phyloP scores from a whole-genome alignment of 2,797 vertebrate genomes.

The Malurus splendens region DNA sequence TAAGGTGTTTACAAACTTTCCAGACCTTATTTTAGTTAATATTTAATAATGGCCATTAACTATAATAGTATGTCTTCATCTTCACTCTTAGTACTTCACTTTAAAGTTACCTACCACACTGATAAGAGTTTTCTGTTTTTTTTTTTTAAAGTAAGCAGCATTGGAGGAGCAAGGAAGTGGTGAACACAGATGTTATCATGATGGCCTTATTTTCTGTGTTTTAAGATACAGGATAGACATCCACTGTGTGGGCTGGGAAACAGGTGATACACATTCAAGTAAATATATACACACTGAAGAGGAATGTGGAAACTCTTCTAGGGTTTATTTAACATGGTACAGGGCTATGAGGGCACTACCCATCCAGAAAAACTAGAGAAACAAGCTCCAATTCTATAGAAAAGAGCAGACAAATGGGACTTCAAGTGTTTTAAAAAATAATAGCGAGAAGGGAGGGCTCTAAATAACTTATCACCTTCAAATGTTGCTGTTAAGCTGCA shows the following conservation, averaged over 20 bases:
- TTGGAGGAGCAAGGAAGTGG: neutral
- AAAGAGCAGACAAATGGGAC: neutral
- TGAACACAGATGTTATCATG: neutral
- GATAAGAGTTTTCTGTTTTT: neutral
- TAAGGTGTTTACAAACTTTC: neutral
- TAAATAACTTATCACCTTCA: neutral
- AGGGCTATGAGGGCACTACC: neutral
- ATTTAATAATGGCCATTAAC: neutral
- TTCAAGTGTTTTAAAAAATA: neutral
- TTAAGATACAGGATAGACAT: neutral
- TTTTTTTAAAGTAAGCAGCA: neutral
- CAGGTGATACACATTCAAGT: neutral
- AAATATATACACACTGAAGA: constrained; percentile 6
- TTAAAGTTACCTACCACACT: neutral
- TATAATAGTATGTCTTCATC: neutral
- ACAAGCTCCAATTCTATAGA: constrained; percentile 1
- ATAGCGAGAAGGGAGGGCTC: neutral
- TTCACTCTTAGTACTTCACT: neutral
- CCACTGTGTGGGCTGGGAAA: neutral
- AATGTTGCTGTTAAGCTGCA: neutral
- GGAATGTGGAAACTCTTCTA: constrained; percentile 31
- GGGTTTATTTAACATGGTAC: neutral
- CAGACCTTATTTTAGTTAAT: neutral
- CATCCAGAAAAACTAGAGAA: constrained; percentile 40
- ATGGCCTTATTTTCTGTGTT: neutral